phyloP scores from a whole-genome alignment of 2,888 invertebrate genomes.

The Torymus aiolomorphi region DNA sequence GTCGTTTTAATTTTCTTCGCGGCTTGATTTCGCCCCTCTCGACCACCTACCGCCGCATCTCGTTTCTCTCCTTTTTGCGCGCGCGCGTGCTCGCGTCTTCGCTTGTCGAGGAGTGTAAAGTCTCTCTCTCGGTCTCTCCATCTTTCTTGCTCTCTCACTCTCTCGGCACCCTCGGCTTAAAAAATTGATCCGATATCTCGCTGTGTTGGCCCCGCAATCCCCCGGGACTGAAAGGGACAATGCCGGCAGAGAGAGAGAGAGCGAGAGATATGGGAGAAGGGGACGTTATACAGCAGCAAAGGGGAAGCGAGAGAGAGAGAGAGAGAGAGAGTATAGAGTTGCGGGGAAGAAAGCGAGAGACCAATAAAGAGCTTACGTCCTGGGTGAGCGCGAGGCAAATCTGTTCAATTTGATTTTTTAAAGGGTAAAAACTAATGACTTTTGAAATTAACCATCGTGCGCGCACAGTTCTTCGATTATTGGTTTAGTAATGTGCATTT shows the following conservation, averaged over 20 bases:
- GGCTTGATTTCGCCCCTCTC: conserved; percentile 72
- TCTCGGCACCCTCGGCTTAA: conserved; percentile 74
- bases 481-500: background rate
- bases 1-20: conserved; percentile 71
- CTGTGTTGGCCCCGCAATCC: conserved; percentile 72
- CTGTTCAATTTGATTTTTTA: conserved; percentile 50
- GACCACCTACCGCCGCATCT: conserved; percentile 59
- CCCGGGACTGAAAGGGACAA: conserved; percentile 73
- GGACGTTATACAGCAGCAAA: too few relatives aligned
- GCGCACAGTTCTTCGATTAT: conserved; percentile 6
- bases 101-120: conserved; percentile 69
- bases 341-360: conserved; percentile 13
- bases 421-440: conserved; percentile 48
- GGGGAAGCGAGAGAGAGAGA: conserved; percentile 58
- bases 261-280: conserved; percentile 52
- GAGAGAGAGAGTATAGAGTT: conserved; percentile 33
- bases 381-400: conserved; percentile 35
- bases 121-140: too few relatives aligned
- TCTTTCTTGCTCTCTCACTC: too few relatives aligned
- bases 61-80: conserved; percentile 24
- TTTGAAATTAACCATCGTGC: conserved; percentile 26
- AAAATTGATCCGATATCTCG: conserved; percentile 76
- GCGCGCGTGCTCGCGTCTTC: conserved; percentile 38
- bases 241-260: conserved; percentile 61
- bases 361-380: conserved; percentile 56